Base-by-base conservation (phyloP, 2,888 invertebrate genomes). In the Plebejus argus region DNA sequence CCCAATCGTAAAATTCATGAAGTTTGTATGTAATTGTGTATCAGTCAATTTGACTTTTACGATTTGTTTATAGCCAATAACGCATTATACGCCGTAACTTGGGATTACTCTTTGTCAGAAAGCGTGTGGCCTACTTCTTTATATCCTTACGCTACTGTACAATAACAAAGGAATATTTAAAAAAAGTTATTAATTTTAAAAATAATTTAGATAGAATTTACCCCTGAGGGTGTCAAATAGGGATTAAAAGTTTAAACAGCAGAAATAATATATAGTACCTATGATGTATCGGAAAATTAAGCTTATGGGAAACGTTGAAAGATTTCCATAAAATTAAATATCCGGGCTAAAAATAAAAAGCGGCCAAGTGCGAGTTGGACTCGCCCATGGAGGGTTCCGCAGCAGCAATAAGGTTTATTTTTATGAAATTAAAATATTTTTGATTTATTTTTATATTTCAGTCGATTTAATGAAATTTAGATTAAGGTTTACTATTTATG, bases 11-110 rank as follows among this genome's bases (percentile, higher is more conserved):
- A 33, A 66, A 28, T 33, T 33, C 66, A 66, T 66, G 66, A 66
- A 66, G 15, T 66, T 66, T 66, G 66, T 66, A 66, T 66, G 66
- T 61, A 28, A 66, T 66, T 33, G 66, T 66, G 66, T 66, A 66
- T 66, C 66, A 28, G 66, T 33, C 66, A 66, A 28, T 66, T 66
- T 66, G 66, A 66, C 15, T 33, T 66, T 61, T 66, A 66, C 66
- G 66, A 66, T 66, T 66, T 66, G 66, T 66, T 66, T 66, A 66
- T 66, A 33, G 66, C 66, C 66, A 66, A 66, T 66, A 66, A 66
- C 66, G 66, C 66, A 66, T 66, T 66, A 66, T 66, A 66, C 66
- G 28, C 18, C 28, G 66, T 66, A 66, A 66, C 5, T 66, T 66
- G 28, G 66, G 4, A 28, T 66, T 28, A 28, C 28, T 33, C 66